Evolutionary conservation across 2,797 vertebrate species (phyloP), one percentile per base, ranked within the genome.

Genomic region (Acanthurus leucopareius): DNA sequence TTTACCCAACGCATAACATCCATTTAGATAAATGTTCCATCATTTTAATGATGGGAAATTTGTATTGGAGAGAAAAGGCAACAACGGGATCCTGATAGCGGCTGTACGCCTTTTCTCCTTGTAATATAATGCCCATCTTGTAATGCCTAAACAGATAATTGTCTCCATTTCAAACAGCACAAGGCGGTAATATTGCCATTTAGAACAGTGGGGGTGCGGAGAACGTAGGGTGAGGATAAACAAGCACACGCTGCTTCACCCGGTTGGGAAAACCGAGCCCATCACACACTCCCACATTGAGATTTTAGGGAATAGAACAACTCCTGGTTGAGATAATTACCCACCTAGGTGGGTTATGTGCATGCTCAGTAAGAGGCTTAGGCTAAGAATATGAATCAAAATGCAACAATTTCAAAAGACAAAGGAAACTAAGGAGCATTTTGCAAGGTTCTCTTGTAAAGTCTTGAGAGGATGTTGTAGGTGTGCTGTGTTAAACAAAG

Each of bases 111-210:
- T 90, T 83, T 90, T 86, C 90, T 90, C 82, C 78, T 79, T 63
- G 83, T 80, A 88, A 88, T 89, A 86, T 93, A 93, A 92, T 79
- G 89, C 88, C 86, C 80, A 83, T 91, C 89, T 93, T 86, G 88
- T 94, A 93, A 93, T 92, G 91, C 88, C 93, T 94, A 94, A 95
- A 94, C 91, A 93, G 92, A 96, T 95, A 96, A 95, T 95, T 93
- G 94, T 92, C 89, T 93, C 90, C 83, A 91, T 94, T 93, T 93
- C 88, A 89, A 95, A 93, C 91, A 88, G 90, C 88, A 94, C 91
- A 84, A 91, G 86, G 88, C 84, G 89, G 89, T 93, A 92, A 94
- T 94, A 84, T 90, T 86, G 86, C 87, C 90, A 92, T 94, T 95
- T 93, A 87, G 91, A 95, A 85, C 93, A 89, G 94, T 86, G 85